Evolutionary conservation across 2,113 vertebrate species (phyloP).

Genomic region (Carassius auratus): DNA sequence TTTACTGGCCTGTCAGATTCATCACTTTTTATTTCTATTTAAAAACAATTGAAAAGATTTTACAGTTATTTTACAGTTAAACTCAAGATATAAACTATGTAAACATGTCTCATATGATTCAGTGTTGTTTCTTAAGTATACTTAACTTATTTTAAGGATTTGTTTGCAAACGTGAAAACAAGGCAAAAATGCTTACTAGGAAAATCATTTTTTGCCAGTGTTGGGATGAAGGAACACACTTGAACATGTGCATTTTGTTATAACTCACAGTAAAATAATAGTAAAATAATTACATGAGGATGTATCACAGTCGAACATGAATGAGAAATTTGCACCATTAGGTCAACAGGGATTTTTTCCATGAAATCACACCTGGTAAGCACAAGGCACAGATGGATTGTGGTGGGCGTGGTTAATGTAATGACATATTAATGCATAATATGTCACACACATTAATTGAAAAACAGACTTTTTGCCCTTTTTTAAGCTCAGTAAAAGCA

Average conservation of each 20-base stretch:
- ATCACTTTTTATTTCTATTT: background rate
- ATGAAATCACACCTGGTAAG: too few species aligned
- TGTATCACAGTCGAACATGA: background rate
- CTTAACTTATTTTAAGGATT: background rate
- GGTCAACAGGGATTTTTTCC: constrained; percentile 33
- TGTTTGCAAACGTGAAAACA: too few species aligned
- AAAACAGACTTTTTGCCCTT: background rate
- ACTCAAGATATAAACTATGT: background rate
- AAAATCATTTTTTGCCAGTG: too few species aligned
- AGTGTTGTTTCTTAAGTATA: too few species aligned
- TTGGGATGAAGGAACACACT: background rate
- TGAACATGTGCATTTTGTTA: background rate
- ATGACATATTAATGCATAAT: too few species aligned
- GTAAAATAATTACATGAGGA: background rate
- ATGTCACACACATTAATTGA: background rate
- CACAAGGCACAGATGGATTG: constrained; percentile 25
- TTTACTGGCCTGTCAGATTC: background rate
- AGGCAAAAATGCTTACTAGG: too few species aligned
- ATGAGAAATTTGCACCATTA: background rate
- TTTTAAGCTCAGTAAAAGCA: background rate
- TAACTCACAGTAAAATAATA: background rate
- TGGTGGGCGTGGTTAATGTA: background rate
- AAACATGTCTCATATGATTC: background rate
- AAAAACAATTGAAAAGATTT: background rate
- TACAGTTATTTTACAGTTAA: background rate